A percentile compares a stretch with the other conserved stretches of the same genome.
Conservation (phyloP, 2,113 vertebrate species). For the Emydocephalus ijimae region DNA sequence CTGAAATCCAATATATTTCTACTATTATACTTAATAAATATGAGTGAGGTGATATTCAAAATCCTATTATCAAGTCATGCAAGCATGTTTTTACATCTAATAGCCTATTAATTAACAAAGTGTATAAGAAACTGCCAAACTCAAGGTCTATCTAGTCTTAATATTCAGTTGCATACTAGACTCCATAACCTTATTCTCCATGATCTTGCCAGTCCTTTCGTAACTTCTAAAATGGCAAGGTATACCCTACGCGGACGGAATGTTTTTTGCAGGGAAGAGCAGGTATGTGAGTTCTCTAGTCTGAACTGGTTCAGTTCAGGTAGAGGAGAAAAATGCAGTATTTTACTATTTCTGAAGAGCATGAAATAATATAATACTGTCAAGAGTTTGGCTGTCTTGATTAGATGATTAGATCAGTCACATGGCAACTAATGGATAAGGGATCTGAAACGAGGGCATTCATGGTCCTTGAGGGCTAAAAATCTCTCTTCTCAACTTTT, state of each 20-base stretch:
- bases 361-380: neutral
- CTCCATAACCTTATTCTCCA: neutral
- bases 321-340: neutral
- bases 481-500: neutral
- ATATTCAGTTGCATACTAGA: neutral
- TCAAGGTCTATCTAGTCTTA: neutral
- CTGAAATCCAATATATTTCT: conserved; percentile 2
- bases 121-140: neutral
- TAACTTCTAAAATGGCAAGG: neutral
- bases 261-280: neutral
- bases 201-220: neutral
- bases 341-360: neutral
- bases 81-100: neutral
- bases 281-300: neutral
- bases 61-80: conserved; percentile 3
- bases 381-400: neutral
- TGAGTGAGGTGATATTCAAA: neutral
- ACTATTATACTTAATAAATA: neutral
- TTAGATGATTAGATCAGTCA: neutral
- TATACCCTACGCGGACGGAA: neutral
- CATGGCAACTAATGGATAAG: neutral
- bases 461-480: neutral
- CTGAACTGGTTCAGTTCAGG: neutral
- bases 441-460: neutral
- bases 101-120: neutral